Evolutionary conservation across 2,888 invertebrate species (phyloP), one percentile per base, ranked within the genome.

Genomic region (Tinea trinotella): DNA sequence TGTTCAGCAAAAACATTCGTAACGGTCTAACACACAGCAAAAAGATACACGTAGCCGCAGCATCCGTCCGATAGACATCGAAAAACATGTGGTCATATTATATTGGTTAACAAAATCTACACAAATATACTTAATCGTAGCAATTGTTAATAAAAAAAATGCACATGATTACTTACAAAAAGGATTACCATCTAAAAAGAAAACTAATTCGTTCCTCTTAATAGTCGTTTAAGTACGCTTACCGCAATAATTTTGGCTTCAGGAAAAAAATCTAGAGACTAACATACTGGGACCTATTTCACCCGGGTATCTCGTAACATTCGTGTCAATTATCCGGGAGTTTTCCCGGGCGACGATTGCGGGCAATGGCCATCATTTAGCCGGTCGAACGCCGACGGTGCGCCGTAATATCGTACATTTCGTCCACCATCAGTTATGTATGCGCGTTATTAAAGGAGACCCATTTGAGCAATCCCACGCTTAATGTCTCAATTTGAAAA

Each of bases 401-500:
- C 65, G 63, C 30, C 30, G 30, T 30, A 30, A 30, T 30, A 30
- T 60, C 66, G 62, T 68, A 74, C 71, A 68, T 71, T 73, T 69
- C 61, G 62, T 57, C 68, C 63, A 59, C 68, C 77, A 76, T 79
- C 75, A 71, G 70, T 76, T 75, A 78, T 73, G 64, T 75, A 75
- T 74, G 74, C 70, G 66, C 65, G 75, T 73, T 79, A 81, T 80
- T 78, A 78, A 76, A 79, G 72, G 68, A 65, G 66, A 71, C 70
- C 71, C 73, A 67, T 74, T 74, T 64, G 65, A 69, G 67, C 72
- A 70, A 75, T 71, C 74, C 70, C 67, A 59, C 67, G 68, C 70
- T 71, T 80, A 83, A 83, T 83, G 78, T 74, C 76, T 80, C 78
- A 78, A 82, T 82, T 80, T 80, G 74, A 75, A 74, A 75, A 74